Evolutionary conservation across 2,113 vertebrate species (phyloP).

Genomic region (Pseudopipra pipra): DNA sequence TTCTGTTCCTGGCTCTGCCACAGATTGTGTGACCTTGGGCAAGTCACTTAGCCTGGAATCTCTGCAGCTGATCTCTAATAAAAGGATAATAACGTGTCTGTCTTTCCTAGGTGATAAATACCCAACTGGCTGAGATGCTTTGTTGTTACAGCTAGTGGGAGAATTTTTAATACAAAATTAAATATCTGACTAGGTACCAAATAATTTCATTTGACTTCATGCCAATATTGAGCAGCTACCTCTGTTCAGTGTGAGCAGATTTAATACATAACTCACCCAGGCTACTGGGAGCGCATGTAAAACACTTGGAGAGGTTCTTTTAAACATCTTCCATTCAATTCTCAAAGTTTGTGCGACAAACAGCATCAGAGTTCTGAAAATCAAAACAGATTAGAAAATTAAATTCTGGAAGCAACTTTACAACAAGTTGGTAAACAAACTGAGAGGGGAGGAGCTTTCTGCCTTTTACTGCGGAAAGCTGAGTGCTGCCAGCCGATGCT

Average conservation of each 20-base stretch:
- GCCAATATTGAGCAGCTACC: not conserved
- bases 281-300: not conserved
- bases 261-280: not conserved
- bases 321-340: not conserved
- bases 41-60: not conserved
- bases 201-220: not conserved
- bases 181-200: not conserved
- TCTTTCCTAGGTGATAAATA: not conserved
- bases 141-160: not conserved
- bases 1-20: not conserved
- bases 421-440: not conserved
- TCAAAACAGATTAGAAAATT: not conserved
- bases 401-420: not conserved
- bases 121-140: not conserved
- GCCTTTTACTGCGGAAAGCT: not conserved
- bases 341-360: not conserved
- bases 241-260: not conserved
- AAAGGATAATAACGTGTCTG: not conserved
- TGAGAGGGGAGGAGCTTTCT: not conserved
- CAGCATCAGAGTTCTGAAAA: not conserved
- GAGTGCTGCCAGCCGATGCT: not conserved
- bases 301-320: not conserved
- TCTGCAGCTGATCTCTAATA: not conserved
- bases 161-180: conserved; percentile 1
- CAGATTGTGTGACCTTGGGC: conserved; percentile 6